Evolutionary conservation across 1,140 invertebrate genomes (phyloP).

Genomic region (Caerostris extrusa): DNA sequence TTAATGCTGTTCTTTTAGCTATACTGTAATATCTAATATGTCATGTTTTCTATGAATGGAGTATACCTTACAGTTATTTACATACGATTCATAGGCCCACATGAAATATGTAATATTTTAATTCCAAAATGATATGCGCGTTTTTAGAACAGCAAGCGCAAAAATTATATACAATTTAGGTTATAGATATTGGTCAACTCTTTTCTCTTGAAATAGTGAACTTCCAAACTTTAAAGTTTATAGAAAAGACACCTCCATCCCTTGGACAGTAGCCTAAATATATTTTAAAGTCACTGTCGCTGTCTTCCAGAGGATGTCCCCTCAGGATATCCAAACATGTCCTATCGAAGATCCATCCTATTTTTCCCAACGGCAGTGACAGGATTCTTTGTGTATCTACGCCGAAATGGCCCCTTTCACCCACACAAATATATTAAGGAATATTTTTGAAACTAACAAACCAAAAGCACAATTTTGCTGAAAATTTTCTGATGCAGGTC

Average conservation of each 20-base stretch:
- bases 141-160: too few species aligned
- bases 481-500: too few species aligned
- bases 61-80: too few species aligned
- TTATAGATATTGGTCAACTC: background rate
- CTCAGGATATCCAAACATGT: background rate
- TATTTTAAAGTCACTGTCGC: background rate
- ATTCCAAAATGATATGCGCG: too few species aligned
- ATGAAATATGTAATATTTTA: too few species aligned
- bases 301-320: background rate
- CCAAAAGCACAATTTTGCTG: too few species aligned
- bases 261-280: background rate
- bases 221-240: background rate
- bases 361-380: background rate
- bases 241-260: background rate
- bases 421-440: background rate
- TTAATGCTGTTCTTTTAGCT: too few species aligned
- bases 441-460: background rate
- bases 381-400: background rate
- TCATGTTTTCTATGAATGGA: too few species aligned
- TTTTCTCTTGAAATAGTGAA: background rate
- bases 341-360: background rate
- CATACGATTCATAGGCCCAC: too few species aligned
- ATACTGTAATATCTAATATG: too few species aligned
- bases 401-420: background rate
- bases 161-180: too few species aligned